Base-by-base conservation (phyloP, 2,797 vertebrate genomes). In the Pangasius djambal region DNA sequence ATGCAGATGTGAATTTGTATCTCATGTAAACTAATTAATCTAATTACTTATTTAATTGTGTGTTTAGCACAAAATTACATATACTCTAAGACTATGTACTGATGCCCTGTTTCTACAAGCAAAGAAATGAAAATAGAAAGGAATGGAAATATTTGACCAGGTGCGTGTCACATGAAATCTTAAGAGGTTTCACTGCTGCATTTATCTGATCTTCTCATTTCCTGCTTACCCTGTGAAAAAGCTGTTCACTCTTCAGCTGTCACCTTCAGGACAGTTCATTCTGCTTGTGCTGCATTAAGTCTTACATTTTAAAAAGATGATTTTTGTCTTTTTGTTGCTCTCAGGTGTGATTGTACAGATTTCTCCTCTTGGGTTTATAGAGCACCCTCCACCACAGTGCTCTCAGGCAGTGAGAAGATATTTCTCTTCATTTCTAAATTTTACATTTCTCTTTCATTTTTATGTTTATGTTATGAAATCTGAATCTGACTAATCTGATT, bases 381-480 rank as follows among this genome's bases (percentile, higher is more conserved):
- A 94, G 13, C 25, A 85, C 4, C 88, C 90, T 10, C 63, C 1
- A 7, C 20, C 87, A 40, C 25, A 93, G 89, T 96, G 95, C 90
- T 93, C 55, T 37, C 94, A 94, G 57, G 6, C n/a, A 90, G 96
- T 96, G 79, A 93, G 88, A 65, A 28, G 31, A 67, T 34, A 6
- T 55, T 31, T 13, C 59, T 83, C 59, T 52, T 50, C 2, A 34
- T 55, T 65, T n/a, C 31, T 22, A 81, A 57, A 40, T 55, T 65
- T 31, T 55, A 3, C 61, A 61, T 28, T 28, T 40, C 55, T 82
- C 44, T 48, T 48, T 48, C 44, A 48, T 48, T 48, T 48, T 59
- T 1, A 79, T 72, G 16, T 50, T 50, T 77, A 50, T n/a, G 75
- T 52, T 31, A 48, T 65, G 25, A 44, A 61, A 61, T 44, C 31